Evolutionary conservation across 2,888 invertebrate species (phyloP), one percentile per base, ranked within the genome.

Genomic region (Sthenelais limicola): DNA sequence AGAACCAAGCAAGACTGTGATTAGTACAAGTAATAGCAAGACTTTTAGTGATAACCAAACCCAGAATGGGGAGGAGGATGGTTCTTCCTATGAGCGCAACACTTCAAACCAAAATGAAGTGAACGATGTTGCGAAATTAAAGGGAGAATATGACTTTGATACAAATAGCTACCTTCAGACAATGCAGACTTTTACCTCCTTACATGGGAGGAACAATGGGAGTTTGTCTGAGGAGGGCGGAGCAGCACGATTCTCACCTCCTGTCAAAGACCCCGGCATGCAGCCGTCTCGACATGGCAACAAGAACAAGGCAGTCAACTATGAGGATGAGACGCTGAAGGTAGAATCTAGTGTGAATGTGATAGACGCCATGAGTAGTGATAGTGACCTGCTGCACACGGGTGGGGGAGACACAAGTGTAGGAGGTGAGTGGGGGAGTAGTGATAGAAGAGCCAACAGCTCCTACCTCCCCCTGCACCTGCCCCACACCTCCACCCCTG

Each of bases 101-200:
- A n/a, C n/a, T n/a, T n/a, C n/a, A 15, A 21, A n/a, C 7, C 38
- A 7, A 33, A n/a, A 32, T 35, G 62, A 62, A 26, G 43, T 62
- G 7, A 38, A 26, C 18, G 62, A 43, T 1, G 62, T 62, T 21
- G 62, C 35, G 15, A 62, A 62, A 24, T 38, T 62, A 15, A 62
- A 62, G 43, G 62, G 62, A n/a, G 62, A 62, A 38, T 62, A 62
- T 62, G 62, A 62, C 21, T 62, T 62, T 62, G 62, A 62, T 26
- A 62, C 62, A 1, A 62, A 28, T 38, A 62, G 62, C 24, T 62
- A 62, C 38, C 62, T 62, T 3, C 24, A 62, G 62, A 62, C 62
- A 1, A 62, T 62, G 62, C 38, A 62, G 38, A 62, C 62, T 7
- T 62, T 62, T 38, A 62, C 62, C 4, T 62, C 62, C 1, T 28